These are phyloP conservation scores for Drosophila baimaii DNA, from an alignment of 1,140 invertebrate genomes.

Conservation along the genomic window DNA sequence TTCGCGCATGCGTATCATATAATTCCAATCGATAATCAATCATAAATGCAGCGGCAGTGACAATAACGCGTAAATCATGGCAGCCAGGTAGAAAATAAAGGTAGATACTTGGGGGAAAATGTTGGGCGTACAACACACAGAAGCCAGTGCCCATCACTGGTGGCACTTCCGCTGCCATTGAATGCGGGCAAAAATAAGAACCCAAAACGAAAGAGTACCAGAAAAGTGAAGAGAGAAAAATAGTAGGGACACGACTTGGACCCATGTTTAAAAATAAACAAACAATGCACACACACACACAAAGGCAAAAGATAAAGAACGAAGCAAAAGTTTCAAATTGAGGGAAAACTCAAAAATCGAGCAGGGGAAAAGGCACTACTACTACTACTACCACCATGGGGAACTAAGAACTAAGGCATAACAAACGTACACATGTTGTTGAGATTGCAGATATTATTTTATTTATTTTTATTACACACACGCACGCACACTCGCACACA, in stretches of 20 bases:
- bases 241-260: conserved; percentile 33
- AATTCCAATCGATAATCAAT: conserved; percentile 83
- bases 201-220: conserved; percentile 25
- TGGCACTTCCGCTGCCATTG: conserved; percentile 73
- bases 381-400: no score
- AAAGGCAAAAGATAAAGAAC: conserved; percentile 53
- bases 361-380: conserved; percentile 24
- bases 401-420: conserved; percentile 18
- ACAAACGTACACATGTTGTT: conserved; percentile 75
- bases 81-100: conserved; percentile 49
- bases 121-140: conserved; percentile 29
- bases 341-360: conserved; percentile 47
- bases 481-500: conserved; percentile 37
- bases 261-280: conserved; percentile 79
- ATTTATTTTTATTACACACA: conserved; percentile 78
- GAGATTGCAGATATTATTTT: conserved; percentile 78
- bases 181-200: conserved; percentile 43
- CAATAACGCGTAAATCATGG: conserved; percentile 81
- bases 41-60: conserved; percentile 79
- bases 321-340: conserved; percentile 54
- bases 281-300: conserved; percentile 62
- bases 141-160: conserved; percentile 32
- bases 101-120: conserved; percentile 31
- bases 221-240: conserved; percentile 16
- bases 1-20: conserved; percentile 81